Percentiles rank a stretch among this genome's conserved stretches.
Conservation (phyloP, 2,113 vertebrate species). For the Suricata suricatta region DNA sequence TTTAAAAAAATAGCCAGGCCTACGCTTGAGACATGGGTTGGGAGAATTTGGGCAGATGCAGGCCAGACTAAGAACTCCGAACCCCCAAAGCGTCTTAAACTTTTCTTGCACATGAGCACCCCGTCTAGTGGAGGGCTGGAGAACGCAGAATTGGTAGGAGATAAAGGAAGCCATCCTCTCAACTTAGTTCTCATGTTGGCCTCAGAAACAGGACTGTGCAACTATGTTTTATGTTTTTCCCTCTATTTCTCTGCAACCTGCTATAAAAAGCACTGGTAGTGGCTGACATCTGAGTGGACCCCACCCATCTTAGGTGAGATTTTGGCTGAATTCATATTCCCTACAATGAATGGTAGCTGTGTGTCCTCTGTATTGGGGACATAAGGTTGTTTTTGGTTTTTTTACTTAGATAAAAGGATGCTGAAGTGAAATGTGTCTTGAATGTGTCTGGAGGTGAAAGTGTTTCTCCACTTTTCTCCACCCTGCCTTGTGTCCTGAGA, state of each 20-base stretch:
- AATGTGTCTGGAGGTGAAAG: background rate
- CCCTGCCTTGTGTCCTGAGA: background rate
- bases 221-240: background rate
- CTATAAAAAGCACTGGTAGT: background rate
- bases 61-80: background rate
- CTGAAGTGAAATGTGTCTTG: background rate
- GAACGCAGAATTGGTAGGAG: background rate
- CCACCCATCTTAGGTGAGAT: background rate
- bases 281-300: background rate
- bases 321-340: background rate
- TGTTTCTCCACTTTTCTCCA: background rate
- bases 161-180: background rate
- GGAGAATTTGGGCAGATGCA: background rate
- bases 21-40: background rate
- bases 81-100: background rate
- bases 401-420: background rate
- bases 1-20: no score
- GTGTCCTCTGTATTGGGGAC: background rate
- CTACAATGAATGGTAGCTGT: background rate
- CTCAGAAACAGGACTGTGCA: background rate
- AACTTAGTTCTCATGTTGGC: background rate
- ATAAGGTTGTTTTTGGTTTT: background rate
- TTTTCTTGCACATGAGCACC: background rate
- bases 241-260: background rate
- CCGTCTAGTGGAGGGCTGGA: background rate